These are phyloP conservation scores for Rhabdornis inornatus DNA, from an alignment of 2,113 vertebrate genomes.

Conservation along the genomic window DNA sequence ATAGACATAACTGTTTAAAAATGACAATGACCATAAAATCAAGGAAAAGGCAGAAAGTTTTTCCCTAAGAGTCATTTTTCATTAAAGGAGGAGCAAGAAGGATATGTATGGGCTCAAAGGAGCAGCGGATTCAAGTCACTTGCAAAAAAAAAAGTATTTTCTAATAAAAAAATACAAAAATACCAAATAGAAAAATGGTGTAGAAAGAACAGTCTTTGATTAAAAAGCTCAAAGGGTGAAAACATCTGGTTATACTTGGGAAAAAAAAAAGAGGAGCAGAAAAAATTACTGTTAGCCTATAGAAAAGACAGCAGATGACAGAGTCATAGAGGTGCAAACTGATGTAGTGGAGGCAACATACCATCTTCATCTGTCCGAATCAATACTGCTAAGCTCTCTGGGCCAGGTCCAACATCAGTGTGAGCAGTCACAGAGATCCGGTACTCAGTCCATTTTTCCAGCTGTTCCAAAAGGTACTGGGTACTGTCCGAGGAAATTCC, in stretches of 20 bases:
- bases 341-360: slow-evolving; percentile 88
- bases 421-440: slow-evolving; percentile 91
- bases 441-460: slow-evolving; percentile 99
- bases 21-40: slow-evolving; percentile 8
- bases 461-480: slow-evolving; percentile 94
- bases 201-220: slow-evolving; percentile 49
- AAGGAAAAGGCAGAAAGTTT: slow-evolving; percentile 43
- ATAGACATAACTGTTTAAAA: slow-evolving; percentile 46
- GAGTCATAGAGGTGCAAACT: slow-evolving; percentile 72
- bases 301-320: slow-evolving; percentile 70
- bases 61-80: background rate
- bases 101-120: background rate
- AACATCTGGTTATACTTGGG: background rate
- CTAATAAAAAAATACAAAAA: background rate
- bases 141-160: slow-evolving; percentile 26
- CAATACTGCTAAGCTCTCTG: slow-evolving; percentile 90
- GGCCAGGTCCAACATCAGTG: slow-evolving; percentile 94
- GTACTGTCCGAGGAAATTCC: slow-evolving; percentile 87
- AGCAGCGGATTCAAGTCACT: slow-evolving; percentile 24
- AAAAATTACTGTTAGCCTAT: slow-evolving; percentile 67
- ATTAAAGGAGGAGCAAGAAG: slow-evolving; percentile 12
- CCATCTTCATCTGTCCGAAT: slow-evolving; percentile 99
- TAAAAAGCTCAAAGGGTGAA: slow-evolving; percentile 26
- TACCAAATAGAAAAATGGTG: background rate
- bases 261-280: slow-evolving; percentile 63